These are phyloP conservation scores for Glyptemys insculpta DNA, from an alignment of 2,797 vertebrate genomes.

Conservation along the genomic window DNA sequence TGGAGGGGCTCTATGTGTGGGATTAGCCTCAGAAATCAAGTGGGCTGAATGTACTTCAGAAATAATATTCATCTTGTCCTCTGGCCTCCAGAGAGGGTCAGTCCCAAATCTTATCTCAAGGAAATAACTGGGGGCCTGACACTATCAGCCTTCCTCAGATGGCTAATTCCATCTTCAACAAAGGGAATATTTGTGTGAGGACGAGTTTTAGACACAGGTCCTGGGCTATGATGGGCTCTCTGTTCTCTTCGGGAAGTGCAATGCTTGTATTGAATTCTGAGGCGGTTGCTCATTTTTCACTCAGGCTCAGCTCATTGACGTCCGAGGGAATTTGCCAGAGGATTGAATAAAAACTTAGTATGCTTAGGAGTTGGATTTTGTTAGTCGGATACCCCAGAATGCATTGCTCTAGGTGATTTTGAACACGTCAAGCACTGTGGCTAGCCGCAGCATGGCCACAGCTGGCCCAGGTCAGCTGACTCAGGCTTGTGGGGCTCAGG, in stretches of 20 bases:
- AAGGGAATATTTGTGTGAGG: neutral
- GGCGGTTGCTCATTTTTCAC: neutral
- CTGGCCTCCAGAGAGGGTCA: neutral
- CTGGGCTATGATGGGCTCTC: neutral
- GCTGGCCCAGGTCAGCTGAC: neutral
- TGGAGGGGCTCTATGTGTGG: neutral
- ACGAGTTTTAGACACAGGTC: neutral
- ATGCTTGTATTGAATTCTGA: neutral
- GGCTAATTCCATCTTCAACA: neutral
- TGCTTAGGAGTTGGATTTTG: neutral
- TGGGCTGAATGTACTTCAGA: neutral
- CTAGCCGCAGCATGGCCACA: neutral
- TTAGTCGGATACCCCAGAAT: neutral
- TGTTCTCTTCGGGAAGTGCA: neutral
- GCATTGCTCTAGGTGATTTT: neutral
- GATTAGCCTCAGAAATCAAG: neutral
- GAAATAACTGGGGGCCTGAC: neutral
- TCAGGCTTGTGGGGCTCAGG: neutral
- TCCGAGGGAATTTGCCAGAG: neutral
- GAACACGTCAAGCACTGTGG: neutral
- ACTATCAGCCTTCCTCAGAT: neutral
- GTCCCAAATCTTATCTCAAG: neutral
- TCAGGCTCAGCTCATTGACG: neutral
- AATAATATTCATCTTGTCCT: neutral
- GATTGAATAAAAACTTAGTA: neutral